phyloP scores from a whole-genome alignment of 2,797 vertebrate genomes.

The Nyctibius grandis region DNA sequence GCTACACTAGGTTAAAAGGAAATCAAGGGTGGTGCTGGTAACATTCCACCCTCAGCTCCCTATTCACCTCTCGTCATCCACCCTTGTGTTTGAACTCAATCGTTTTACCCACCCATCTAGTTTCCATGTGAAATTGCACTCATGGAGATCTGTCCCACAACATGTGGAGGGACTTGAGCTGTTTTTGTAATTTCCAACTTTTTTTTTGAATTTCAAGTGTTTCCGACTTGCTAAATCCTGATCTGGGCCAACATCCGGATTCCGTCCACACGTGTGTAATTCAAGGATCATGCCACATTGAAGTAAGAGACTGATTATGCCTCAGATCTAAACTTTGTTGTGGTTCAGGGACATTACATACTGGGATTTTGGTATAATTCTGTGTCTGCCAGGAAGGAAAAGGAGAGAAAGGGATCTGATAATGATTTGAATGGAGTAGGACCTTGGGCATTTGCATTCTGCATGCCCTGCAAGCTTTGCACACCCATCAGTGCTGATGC shows the following conservation, averaged over 20 bases:
- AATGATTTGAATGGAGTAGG: background rate
- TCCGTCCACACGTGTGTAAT: accelerated
- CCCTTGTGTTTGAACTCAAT: constrained; percentile 7
- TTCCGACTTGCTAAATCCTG: background rate
- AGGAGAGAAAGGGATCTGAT: background rate
- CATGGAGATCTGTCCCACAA: background rate
- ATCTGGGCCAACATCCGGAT: background rate
- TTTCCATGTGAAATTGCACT: background rate
- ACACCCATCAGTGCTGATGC: background rate
- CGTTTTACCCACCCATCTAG: background rate
- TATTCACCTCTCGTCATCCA: constrained; percentile 33
- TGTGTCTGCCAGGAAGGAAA: constrained; percentile 10
- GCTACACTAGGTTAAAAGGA: constrained; percentile 21
- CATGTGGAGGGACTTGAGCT: accelerated
- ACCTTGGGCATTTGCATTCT: background rate
- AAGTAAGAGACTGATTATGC: background rate
- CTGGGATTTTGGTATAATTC: background rate
- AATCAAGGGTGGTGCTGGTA: constrained; percentile 25
- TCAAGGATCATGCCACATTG: background rate
- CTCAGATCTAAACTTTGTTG: background rate
- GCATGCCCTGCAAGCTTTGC: background rate
- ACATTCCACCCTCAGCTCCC: constrained; percentile 17
- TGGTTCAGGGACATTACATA: background rate
- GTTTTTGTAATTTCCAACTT: background rate
- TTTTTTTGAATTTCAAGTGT: background rate